Base-by-base conservation (phyloP, 2,888 invertebrate species). In the Blomia tropicalis region DNA sequence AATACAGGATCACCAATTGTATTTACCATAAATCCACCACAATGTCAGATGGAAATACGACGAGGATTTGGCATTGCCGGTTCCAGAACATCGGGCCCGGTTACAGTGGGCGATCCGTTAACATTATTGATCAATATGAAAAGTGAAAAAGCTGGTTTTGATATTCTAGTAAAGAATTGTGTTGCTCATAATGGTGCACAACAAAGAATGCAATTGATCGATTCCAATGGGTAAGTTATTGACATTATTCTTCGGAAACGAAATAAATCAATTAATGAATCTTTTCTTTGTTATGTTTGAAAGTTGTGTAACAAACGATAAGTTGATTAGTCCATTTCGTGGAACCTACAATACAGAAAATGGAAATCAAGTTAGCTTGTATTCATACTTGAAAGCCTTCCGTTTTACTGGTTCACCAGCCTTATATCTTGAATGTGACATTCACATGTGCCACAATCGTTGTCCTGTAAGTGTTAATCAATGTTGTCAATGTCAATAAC, bases 21-120 rank as follows among this genome's bases (percentile, higher is more conserved):
- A 43, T 91, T 91, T 72, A 90, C 90, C 0, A 77, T 91, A 59
- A 87, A 87, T 67, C 91, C 91, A 1, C 91, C 91, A 0, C 90
- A 91, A 74, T 91, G 90, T 73, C 89, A 90, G 77, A 91, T 91
- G 91, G 91, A 91, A 77, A 90, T 91, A 70, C 79, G 89, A 67
- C 83, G 87, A 68, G 91, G 91, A 25, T 91, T 89, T 73, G 88
- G 89, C 17, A 86, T 87, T 5, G 80, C 81, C 32, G 90, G 91
- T 56, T 84, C 84, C 44, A 76, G 89, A 60, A 64, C 63, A n/a
- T 81, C 86, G 0, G 89, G 89, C 3, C 89, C 91, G 1, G 90
- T 91, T 41, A 80, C 89, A 4, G 90, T 91, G 23, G 91, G 91
- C 0, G 91, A 91, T 74, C 90, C 91, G 0, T 78, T 91, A 51